Evolutionary conservation across 2,888 invertebrate genomes (phyloP), one percentile per base, ranked within the genome.

Genomic region (Asteroscopus sphinx): DNA sequence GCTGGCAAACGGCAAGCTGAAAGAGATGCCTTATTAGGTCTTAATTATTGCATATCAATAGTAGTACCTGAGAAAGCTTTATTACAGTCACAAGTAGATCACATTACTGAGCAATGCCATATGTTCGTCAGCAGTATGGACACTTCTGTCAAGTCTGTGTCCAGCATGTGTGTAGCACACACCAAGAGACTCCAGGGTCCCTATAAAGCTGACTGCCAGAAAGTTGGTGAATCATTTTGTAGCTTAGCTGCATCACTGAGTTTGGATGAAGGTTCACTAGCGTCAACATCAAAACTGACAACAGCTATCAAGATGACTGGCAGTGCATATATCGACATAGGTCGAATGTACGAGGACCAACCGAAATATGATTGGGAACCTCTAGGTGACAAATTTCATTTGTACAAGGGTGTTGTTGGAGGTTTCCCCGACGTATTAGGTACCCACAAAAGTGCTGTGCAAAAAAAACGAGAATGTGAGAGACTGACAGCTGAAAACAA

Each of bases 1-100:
- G 96, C 96, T 42, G 99, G 99, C 3, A 99, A 99, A 90, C 95
- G 99, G 66, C 96, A 96, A 88, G 99, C 99, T 0, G 99, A 99
- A 90, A 97, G 97, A 81, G 99, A 99, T 88, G 97, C 98, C 78
- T 95, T 98, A 66, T 95, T 97, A 73, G 98, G 98, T 6, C 97
- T 98, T 25, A 98, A 97, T 90, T 98, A 98, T 89, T 99, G 99
- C 91, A 96, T 98, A 88, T 97, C 98, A 61, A 95, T 99, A 77
- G 96, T 97, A 73, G 97, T 98, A 64, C 98, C 99, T 30, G 97
- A 97, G 68, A 96, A 96, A 81, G 96, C 96, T 70, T 94, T 98
- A 74, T 85, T 97, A 62, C 96, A 96, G 68, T 96, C 96, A 13
- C 95, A 96, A 82, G 95, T 97, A 11, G 99, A 99, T 68, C 95